Conservation (phyloP, 2,113 vertebrate genomes). For the Coptodon bakossiorum region DNA sequence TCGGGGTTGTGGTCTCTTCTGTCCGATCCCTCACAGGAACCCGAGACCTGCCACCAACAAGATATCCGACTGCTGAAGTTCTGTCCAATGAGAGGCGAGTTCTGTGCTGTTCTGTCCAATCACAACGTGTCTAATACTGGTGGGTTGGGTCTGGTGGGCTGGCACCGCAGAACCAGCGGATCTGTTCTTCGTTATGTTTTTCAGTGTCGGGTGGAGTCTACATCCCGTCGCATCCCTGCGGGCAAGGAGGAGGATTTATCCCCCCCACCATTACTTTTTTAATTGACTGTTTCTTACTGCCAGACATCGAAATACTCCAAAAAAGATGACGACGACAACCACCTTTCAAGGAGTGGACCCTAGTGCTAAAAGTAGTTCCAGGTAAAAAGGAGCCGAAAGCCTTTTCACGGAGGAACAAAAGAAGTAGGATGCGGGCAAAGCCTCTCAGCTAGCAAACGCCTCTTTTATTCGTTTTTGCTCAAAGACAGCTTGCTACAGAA, state of each 20-base stretch:
- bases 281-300: not conserved
- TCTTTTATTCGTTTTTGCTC: not conserved
- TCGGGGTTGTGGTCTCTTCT: not conserved
- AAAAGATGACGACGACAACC: conserved; percentile 91
- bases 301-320: not conserved
- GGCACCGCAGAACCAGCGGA: conserved; percentile 53
- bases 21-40: conserved; percentile 22
- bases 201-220: conserved; percentile 73
- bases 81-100: conserved; percentile 41
- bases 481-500: not conserved
- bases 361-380: conserved; percentile 89
- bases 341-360: conserved; percentile 90
- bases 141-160: conserved; percentile 59
- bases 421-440: conserved; percentile 59
- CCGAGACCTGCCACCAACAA: conserved; percentile 46
- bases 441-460: conserved; percentile 25
- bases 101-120: conserved; percentile 46
- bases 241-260: conserved; percentile 9
- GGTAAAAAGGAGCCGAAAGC: conserved; percentile 71
- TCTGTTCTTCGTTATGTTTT: conserved; percentile 22
- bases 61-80: not conserved
- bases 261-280: conserved; percentile 9
- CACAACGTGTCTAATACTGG: not conserved
- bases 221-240: conserved; percentile 50
- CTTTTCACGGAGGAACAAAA: conserved; percentile 68